Percentiles rank a stretch among this genome's conserved stretches.
phyloP scores from a whole-genome alignment of 2,797 vertebrate species.

The Coregonus suidteri region DNA sequence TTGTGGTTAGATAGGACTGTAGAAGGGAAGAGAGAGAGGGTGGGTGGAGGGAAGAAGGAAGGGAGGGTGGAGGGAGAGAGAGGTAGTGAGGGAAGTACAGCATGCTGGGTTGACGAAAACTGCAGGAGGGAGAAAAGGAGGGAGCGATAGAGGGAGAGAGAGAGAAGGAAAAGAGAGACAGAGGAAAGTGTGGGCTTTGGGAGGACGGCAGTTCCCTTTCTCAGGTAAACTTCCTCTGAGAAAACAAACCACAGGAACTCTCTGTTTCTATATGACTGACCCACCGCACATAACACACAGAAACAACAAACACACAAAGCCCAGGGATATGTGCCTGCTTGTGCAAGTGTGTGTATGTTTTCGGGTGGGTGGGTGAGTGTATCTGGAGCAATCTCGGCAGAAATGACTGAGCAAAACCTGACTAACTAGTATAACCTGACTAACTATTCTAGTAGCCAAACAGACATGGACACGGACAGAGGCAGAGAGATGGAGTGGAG shows the following conservation, averaged over 20 bases:
- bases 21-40: not conserved
- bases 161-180: not conserved
- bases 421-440: not conserved
- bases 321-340: not conserved
- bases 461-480: not conserved
- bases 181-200: not conserved
- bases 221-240: slow-evolving; percentile 16
- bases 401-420: not conserved
- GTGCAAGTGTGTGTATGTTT: not conserved
- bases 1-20: no score
- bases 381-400: not conserved
- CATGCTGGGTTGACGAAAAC: not conserved
- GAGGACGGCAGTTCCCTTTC: not conserved
- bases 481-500: not conserved
- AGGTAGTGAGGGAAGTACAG: not conserved
- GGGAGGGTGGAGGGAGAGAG: no score
- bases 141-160: not conserved
- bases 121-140: not conserved
- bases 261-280: not conserved
- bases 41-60: no score
- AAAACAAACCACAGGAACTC: not conserved
- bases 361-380: not conserved
- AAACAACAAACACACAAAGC: not conserved
- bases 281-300: not conserved
- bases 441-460: not conserved